Conservation (phyloP, 2,888 invertebrate genomes). For the Bugula neritina region DNA sequence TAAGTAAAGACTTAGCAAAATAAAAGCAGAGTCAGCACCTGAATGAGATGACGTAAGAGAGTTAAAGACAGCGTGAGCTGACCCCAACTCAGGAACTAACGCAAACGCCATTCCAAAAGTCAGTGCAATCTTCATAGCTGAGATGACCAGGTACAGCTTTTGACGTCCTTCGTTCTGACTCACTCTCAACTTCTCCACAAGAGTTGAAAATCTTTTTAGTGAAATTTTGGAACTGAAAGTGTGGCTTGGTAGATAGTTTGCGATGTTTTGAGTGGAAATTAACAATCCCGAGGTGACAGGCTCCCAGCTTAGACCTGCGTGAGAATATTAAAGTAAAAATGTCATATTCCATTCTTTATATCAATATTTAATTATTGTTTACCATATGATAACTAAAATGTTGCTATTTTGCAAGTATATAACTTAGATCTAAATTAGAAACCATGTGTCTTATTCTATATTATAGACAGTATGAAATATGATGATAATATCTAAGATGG, state of each 20-base stretch:
- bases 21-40: no score
- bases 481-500: no score
- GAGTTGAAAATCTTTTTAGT: background rate
- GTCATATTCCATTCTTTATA: no score
- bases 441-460: no score
- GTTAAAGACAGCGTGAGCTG: background rate
- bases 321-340: no score
- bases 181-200: background rate
- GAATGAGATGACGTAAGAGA: background rate
- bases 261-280: background rate
- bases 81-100: background rate
- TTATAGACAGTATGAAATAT: no score
- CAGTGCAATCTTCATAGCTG: slow-evolving; percentile 16
- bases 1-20: no score
- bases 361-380: no score
- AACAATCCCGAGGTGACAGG: background rate
- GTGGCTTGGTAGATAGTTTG: background rate
- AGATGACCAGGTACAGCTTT: slow-evolving; percentile 3
- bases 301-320: background rate
- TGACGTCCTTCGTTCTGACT: background rate
- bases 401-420: no score
- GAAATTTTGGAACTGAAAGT: background rate
- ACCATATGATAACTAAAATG: no score
- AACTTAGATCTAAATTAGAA: no score
- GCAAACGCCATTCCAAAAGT: slow-evolving; percentile 25